Conservation (phyloP, 2,113 vertebrate genomes). For the Anseranas semipalmata region DNA sequence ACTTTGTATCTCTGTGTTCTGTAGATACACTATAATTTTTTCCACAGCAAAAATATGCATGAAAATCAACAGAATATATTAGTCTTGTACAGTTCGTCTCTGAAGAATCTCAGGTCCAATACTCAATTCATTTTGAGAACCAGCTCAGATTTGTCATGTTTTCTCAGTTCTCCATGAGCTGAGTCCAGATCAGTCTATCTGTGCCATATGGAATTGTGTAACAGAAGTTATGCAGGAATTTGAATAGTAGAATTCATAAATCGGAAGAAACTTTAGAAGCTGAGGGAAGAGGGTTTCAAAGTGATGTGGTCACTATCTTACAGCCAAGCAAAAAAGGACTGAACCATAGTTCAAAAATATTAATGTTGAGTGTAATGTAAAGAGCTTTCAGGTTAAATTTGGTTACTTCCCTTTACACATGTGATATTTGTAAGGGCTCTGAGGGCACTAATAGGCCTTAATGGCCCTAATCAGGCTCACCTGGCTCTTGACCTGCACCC, state of each 20-base stretch:
- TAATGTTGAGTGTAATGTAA: not conserved
- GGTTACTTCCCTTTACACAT: accelerated
- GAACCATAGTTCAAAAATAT: not conserved
- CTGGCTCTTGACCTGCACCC: not conserved
- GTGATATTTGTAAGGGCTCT: not conserved
- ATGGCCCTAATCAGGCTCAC: too few species aligned
- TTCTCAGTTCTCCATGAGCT: not conserved
- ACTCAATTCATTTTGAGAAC: not conserved
- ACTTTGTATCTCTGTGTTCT: not conserved
- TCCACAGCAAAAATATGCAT: not conserved
- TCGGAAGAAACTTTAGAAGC: not conserved
- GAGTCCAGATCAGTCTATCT: not conserved
- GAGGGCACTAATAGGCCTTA: not conserved
- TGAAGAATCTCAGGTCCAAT: not conserved
- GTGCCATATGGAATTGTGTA: not conserved
- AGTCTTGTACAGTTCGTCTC: not conserved
- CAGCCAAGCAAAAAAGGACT: not conserved
- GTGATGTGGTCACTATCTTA: not conserved
- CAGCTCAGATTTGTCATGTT: not conserved
- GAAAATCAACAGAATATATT: not conserved
- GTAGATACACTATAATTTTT: not conserved
- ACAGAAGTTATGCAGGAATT: not conserved
- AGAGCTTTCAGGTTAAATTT: not conserved
- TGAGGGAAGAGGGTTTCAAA: not conserved
- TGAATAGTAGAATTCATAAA: not conserved